Conservation (phyloP, 2,113 vertebrate species). For the Alethe castanea region DNA sequence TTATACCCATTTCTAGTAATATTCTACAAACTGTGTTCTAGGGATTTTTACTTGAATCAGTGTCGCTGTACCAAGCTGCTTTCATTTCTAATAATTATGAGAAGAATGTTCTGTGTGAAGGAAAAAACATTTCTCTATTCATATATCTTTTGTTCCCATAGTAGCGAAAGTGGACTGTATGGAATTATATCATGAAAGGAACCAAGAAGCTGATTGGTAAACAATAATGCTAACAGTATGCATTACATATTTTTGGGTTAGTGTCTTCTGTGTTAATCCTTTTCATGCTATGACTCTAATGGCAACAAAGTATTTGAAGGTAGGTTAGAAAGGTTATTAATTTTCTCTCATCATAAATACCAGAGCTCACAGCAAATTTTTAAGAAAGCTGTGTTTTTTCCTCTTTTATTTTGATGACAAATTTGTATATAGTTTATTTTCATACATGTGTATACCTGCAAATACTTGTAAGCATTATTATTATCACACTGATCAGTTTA, state of each 20-base stretch:
- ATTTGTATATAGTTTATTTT: background rate
- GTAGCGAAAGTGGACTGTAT: background rate
- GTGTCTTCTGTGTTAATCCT: background rate
- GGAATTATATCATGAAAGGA: background rate
- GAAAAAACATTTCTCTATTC: background rate
- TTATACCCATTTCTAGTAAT: background rate
- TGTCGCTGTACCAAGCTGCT: background rate
- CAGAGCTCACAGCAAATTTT: background rate
- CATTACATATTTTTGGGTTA: background rate
- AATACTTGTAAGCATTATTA: background rate
- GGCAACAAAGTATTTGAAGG: background rate
- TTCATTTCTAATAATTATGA: background rate
- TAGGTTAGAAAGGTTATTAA: background rate
- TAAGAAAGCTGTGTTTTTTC: background rate
- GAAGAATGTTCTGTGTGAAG: background rate
- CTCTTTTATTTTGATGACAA: background rate
- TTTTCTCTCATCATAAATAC: background rate
- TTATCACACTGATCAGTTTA: background rate
- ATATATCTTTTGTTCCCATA: background rate
- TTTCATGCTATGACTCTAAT: background rate
- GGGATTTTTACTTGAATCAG: background rate
- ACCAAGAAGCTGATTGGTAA: background rate
- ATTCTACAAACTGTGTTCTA: background rate
- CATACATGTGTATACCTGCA: background rate
- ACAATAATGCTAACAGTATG: background rate